Evolutionary conservation across 2,888 invertebrate species (phyloP).

Genomic region (Drosophila heteroneura): DNA sequence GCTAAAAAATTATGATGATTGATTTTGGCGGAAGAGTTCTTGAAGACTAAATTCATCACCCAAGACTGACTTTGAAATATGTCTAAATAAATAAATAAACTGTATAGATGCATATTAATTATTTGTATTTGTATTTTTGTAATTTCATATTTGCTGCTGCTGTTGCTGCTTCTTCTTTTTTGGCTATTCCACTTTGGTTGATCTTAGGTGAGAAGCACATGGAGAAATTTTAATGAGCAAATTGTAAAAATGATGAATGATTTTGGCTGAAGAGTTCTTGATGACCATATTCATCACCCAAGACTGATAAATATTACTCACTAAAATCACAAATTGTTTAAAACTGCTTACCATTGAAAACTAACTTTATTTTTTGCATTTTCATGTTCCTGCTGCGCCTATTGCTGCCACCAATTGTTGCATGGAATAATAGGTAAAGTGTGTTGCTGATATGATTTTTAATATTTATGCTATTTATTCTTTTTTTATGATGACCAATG

Average conservation of each 20-base stretch:
- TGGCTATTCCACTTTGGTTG: slow-evolving; percentile 16
- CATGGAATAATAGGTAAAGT: slow-evolving; percentile 39
- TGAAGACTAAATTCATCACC: slow-evolving; percentile 86
- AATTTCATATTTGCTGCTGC: slow-evolving; percentile 42
- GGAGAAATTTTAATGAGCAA: background rate
- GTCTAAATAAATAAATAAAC: background rate
- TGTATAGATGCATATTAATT: slow-evolving; percentile 10
- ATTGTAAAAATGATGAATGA: slow-evolving; percentile 77
- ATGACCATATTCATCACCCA: slow-evolving; percentile 85
- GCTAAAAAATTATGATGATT: slow-evolving; percentile 78
- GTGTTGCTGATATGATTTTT: background rate
- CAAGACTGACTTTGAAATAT: slow-evolving; percentile 76
- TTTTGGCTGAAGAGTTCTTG: slow-evolving; percentile 83
- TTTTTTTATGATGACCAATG: slow-evolving; percentile 79
- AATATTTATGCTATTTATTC: background rate
- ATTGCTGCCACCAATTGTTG: slow-evolving; percentile 2
- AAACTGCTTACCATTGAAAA: background rate
- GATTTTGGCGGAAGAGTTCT: slow-evolving; percentile 84
- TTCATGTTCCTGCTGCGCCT: slow-evolving; percentile 32
- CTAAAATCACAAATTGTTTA: background rate
- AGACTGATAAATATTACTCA: slow-evolving; percentile 70
- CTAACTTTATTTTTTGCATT: slow-evolving; percentile 25
- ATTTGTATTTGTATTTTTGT: slow-evolving; percentile 11
- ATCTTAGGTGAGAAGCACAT: slow-evolving; percentile 54
- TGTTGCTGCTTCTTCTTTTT: slow-evolving; percentile 64